Evolutionary conservation across 2,797 vertebrate genomes (phyloP), one percentile per base, ranked within the genome.

Genomic region (Cottoperca gobio): DNA sequence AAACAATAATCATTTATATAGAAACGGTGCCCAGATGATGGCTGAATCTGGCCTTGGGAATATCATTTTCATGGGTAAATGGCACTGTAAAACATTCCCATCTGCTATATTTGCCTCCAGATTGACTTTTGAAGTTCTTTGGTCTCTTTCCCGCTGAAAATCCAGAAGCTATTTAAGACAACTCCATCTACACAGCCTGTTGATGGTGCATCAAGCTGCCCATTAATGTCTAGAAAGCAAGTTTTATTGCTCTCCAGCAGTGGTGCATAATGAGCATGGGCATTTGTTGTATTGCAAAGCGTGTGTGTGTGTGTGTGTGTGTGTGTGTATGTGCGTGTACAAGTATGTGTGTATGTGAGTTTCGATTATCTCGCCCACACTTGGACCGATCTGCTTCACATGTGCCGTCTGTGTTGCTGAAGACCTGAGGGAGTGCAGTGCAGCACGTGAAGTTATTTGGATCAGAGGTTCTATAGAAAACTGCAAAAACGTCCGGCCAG

Each of bases 41-140:
- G 17, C 59, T 62, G 46, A 58, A 46, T 77, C 28, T 82, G 40
- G 46, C 55, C 63, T 66, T 7, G 39, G 59, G 49, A 80, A 31
- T 14, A 62, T 2, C 62, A 70, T 70, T 82, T 76, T 73, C 63
- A 50, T 61, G 57, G 78, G 67, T 69, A 84, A 86, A 86, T 78
- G 50, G 11, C 16, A 58, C 43, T 17, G 35, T 31, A 77, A 78
- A 78, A 70, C 66, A 75, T 78, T 50, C 70, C 72, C 70, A 88
- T 79, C 74, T 76, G 82, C 67, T 82, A n/a, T 54, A 57, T 82
- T 73, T 73, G 59, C 63, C 64, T 81, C 79, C 84, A 85, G 78
- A 85, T 84, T 81, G 83, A 90, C 61, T 55, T 87, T 65, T 85
- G 42, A 82, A 85, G 77, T 78, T 72, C 76, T 80, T 79, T 84